phyloP scores from a whole-genome alignment of 2,797 vertebrate genomes.

The Choloepus didactylus region DNA sequence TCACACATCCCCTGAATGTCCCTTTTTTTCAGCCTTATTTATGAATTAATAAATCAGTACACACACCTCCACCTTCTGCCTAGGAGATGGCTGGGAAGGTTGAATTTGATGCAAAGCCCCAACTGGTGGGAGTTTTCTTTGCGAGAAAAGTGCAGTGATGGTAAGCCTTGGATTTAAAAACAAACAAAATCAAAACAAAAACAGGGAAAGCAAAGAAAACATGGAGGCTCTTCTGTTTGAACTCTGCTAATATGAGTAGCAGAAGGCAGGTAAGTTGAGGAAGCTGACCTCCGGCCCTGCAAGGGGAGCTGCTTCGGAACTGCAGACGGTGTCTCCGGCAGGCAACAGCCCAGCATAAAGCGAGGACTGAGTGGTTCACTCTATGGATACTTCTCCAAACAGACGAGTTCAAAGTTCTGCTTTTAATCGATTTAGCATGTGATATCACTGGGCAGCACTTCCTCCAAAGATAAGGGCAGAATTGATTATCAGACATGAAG shows the following conservation, averaged over 20 bases:
- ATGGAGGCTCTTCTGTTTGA: neutral
- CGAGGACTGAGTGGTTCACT: constrained; percentile 60
- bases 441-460: constrained; percentile 73
- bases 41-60: neutral
- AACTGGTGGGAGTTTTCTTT: neutral
- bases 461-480: constrained; percentile 78
- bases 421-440: constrained; percentile 78
- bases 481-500: constrained; percentile 77
- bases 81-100: neutral
- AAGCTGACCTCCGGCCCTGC: neutral
- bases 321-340: neutral
- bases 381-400: constrained; percentile 68
- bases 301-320: neutral
- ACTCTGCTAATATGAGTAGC: neutral
- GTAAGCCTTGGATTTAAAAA: neutral
- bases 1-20: neutral
- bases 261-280: neutral
- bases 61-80: neutral
- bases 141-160: neutral
- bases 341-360: neutral
- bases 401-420: constrained; percentile 74
- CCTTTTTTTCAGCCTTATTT: neutral
- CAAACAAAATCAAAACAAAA: neutral
- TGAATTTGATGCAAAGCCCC: neutral
- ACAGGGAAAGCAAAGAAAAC: neutral